phyloP scores from a whole-genome alignment of 2,797 vertebrate genomes.

The Euphonia xanthogaster region DNA sequence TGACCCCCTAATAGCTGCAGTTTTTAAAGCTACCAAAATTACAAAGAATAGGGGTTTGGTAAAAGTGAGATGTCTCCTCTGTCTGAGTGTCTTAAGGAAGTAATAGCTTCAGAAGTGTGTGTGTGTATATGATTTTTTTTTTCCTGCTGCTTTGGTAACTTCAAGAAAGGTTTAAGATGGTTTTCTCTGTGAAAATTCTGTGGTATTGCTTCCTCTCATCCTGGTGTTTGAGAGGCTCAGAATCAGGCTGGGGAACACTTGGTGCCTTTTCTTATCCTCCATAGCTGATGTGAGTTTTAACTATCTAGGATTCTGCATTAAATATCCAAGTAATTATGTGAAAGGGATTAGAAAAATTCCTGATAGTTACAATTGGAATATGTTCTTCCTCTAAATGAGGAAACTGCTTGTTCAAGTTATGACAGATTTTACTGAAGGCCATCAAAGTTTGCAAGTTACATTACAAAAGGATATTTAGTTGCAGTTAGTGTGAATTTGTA shows the following conservation, averaged over 20 bases:
- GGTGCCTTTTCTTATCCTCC: not conserved
- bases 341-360: not conserved
- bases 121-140: rapidly evolving
- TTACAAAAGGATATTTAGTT: not conserved
- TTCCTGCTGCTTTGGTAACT: not conserved
- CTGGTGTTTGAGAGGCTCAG: not conserved
- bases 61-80: not conserved
- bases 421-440: not conserved
- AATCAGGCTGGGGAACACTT: not conserved
- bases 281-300: not conserved
- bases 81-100: not conserved
- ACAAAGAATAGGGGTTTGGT: not conserved
- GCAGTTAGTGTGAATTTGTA: not conserved
- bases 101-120: not conserved
- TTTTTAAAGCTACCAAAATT: not conserved
- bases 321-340: not conserved
- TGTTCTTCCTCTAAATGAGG: not conserved
- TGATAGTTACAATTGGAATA: not conserved
- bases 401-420: not conserved
- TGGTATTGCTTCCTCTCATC: not conserved
- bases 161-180: not conserved
- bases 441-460: not conserved
- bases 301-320: not conserved
- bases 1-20: not conserved
- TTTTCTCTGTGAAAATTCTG: not conserved